phyloP scores from a whole-genome alignment of 2,888 invertebrate species.

The Cinara cedri region DNA sequence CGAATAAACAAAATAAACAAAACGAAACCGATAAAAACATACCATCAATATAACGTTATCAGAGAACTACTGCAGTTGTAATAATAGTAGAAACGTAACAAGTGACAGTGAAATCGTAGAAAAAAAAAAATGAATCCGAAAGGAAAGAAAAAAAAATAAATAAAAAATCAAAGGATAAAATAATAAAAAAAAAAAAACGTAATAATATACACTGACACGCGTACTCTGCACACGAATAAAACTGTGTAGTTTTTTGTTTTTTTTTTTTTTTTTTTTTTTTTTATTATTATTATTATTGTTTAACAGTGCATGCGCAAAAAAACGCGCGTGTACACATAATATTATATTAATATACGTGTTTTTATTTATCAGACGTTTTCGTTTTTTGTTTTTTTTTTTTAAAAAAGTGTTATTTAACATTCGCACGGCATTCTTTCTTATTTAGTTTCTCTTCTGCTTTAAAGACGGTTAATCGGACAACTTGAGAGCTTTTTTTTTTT shows the following conservation, averaged over 20 bases:
- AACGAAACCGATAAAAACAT: too few species aligned
- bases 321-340: background rate
- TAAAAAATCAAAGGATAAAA: too few species aligned
- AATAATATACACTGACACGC: slow-evolving; percentile 31
- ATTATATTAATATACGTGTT: slow-evolving; percentile 29
- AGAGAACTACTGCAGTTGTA: slow-evolving; percentile 6
- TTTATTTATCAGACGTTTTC: slow-evolving; percentile 8
- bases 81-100: too few species aligned
- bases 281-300: slow-evolving; percentile 8
- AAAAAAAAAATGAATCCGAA: too few species aligned
- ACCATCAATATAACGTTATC: background rate
- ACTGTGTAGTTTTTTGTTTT: slow-evolving; percentile 23
- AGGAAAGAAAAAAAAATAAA: slow-evolving; percentile 25
- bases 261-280: too few species aligned
- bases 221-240: slow-evolving; percentile 49
- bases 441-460: slow-evolving; percentile 41
- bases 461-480: slow-evolving; percentile 28
- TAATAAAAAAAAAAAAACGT: background rate
- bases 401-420: slow-evolving; percentile 36
- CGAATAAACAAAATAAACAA: slow-evolving; percentile 2
- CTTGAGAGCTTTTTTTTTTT: slow-evolving; percentile 19
- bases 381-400: slow-evolving; percentile 11
- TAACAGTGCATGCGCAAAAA: slow-evolving; percentile 15
- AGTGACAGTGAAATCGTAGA: too few species aligned
- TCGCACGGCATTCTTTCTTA: slow-evolving; percentile 46